phyloP scores from a whole-genome alignment of 2,797 vertebrate genomes.

The Lerista edwardsae region DNA sequence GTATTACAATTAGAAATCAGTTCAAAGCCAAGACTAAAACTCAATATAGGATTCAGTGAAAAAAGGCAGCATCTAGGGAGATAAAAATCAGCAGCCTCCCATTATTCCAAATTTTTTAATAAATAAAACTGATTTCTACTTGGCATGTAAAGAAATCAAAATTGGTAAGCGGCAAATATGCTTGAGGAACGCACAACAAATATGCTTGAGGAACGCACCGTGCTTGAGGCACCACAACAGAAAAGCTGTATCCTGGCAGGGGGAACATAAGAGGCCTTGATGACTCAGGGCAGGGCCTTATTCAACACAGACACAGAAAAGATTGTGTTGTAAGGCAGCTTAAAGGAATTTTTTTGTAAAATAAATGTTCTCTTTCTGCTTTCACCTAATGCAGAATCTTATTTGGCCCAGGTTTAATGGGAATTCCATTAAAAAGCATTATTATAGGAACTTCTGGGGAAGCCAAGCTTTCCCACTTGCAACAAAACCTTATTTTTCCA shows the following conservation, averaged over 20 bases:
- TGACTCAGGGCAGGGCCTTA: too few species aligned
- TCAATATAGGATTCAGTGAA: background rate
- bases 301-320: too few species aligned
- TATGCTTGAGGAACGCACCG: too few species aligned
- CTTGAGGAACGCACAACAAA: too few species aligned
- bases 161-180: too few species aligned
- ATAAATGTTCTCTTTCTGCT: too few species aligned
- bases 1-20: background rate
- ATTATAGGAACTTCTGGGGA: background rate
- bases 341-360: background rate
- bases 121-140: too few species aligned
- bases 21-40: background rate
- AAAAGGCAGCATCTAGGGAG: background rate
- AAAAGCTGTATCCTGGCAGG: too few species aligned
- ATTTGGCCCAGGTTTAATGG: constrained; percentile 8
- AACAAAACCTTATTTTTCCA: background rate
- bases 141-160: too few species aligned
- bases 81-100: background rate
- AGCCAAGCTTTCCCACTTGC: background rate
- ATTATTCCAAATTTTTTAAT: background rate
- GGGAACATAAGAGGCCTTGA: too few species aligned
- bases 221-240: too few species aligned
- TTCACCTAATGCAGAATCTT: background rate
- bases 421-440: constrained; percentile 17
- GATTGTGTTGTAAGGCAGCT: background rate